These are phyloP conservation scores for Stramonita haemastoma DNA, from an alignment of 2,888 invertebrate species.

Conservation along the genomic window DNA sequence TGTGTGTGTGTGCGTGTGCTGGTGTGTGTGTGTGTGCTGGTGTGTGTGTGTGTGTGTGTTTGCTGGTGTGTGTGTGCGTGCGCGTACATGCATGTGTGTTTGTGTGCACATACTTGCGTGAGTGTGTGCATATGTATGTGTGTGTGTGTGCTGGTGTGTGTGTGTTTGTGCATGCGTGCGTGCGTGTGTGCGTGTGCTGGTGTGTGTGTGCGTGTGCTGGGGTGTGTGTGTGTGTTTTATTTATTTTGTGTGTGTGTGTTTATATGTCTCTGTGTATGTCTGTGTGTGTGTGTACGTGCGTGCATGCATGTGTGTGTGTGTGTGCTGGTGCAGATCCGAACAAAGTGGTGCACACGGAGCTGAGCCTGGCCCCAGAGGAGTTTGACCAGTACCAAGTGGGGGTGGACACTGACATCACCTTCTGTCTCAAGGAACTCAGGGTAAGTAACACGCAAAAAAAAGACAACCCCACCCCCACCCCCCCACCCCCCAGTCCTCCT, in stretches of 20 bases:
- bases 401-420: constrained; percentile 86
- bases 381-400: constrained; percentile 85
- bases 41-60: too few relatives aligned
- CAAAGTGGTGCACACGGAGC: constrained; percentile 87
- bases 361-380: constrained; percentile 85
- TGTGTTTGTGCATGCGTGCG: background rate
- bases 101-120: too few relatives aligned
- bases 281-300: constrained; percentile 20
- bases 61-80: too few relatives aligned
- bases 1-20: background rate
- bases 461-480: too few relatives aligned
- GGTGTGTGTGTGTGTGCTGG: too few relatives aligned
- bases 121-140: too few relatives aligned
- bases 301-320: background rate
- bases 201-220: too few relatives aligned
- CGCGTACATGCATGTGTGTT: too few relatives aligned
- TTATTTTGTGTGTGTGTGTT: too few relatives aligned
- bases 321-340: constrained; percentile 79
- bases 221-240: too few relatives aligned
- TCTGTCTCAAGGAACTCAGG: constrained; percentile 90
- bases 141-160: background rate
- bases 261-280: background rate
- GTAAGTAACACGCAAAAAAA: too few relatives aligned
- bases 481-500: too few relatives aligned
- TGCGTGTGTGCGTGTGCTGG: background rate